Evolutionary conservation across 2,797 vertebrate species (phyloP), one percentile per base, ranked within the genome.

Genomic region (Loriculus beryllinus): DNA sequence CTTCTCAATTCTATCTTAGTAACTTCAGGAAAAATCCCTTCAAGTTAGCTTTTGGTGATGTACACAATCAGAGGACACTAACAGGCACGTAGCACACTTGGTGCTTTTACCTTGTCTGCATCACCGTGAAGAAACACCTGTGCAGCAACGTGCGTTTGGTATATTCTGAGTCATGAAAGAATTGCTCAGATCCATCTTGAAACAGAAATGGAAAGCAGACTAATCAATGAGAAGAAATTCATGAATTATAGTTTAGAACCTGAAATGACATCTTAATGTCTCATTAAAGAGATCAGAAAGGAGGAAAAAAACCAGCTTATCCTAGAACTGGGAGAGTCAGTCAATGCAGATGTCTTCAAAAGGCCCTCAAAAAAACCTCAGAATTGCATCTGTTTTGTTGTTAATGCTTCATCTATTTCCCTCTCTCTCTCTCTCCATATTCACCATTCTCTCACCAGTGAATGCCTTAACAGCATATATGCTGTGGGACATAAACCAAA

Each of bases 351-450:
- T 0, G 18, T 14, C 43, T 80, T 52, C 78, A 64, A 16, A 80
- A 86, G 37, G 22, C 29, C 40, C 57, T 71, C 33, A 62, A 65
- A 12, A 12, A 62, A 11, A 14, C 8, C 54, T 14, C 33, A 25
- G 56, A 35, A 25, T 57, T 35, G 49, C 10, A 26, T 42, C 9
- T 67, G 2, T 51, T 35, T 37, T 80, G 33, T 33, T 64, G 18
- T 48, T 63, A 20, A 10, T 13, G 8, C 15, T 67, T 70, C 20
- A 37, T 16, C 28, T 65, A 2, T 48, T 77, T 68, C 37, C 21
- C 7, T 4, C 2, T 29, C 3, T 59, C 60, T 29, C 33, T 60
- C 54, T 60, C 57, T 45, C 31, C 1, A 0, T 4, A 7, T 21
- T 88, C 25, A 22, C 31, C 7, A 0, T 49, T 68, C 45, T 75